Evolutionary conservation across 2,797 vertebrate species (phyloP).

Genomic region (Poecilia wingei): DNA sequence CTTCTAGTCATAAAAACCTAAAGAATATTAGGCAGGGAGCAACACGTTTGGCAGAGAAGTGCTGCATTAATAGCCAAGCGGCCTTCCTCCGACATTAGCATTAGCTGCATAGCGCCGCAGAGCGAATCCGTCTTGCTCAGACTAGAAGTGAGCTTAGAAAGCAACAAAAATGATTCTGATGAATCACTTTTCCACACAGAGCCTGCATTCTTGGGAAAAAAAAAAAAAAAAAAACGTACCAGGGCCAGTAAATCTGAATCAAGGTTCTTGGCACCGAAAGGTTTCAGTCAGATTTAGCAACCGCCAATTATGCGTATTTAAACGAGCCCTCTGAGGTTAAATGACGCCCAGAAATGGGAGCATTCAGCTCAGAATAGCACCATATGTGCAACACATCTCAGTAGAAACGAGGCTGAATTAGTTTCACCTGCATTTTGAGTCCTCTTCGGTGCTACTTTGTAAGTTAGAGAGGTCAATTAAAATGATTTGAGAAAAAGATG

Average conservation of each 20-base stretch:
- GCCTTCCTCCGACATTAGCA: slow-evolving; percentile 56
- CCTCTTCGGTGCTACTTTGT: not conserved
- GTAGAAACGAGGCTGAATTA: slow-evolving; percentile 43
- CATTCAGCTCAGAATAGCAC: slow-evolving; percentile 42
- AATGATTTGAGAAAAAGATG: not conserved
- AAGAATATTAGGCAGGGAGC: slow-evolving; percentile 63
- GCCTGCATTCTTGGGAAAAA: slow-evolving; percentile 41
- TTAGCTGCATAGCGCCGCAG: not conserved
- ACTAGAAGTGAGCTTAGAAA: slow-evolving; percentile 24
- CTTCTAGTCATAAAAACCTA: slow-evolving; percentile 21
- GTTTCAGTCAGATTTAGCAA: slow-evolving; percentile 50
- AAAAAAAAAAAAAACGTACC: slow-evolving; percentile 20
- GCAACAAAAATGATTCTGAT: slow-evolving; percentile 36
- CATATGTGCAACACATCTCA: slow-evolving; percentile 46
- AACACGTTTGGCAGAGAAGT: slow-evolving; percentile 39
- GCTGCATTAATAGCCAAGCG: slow-evolving; percentile 57
- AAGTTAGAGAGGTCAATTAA: not conserved
- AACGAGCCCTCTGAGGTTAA: slow-evolving; percentile 56
- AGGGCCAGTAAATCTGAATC: slow-evolving; percentile 52
- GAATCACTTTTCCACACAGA: slow-evolving; percentile 29
- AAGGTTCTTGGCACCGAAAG: slow-evolving; percentile 36
- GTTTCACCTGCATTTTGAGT: slow-evolving; percentile 43
- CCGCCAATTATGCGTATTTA: slow-evolving; percentile 53
- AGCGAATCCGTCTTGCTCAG: slow-evolving; percentile 5
- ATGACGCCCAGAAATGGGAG: slow-evolving; percentile 49